Percentiles rank a stretch among this genome's conserved stretches.
These are phyloP conservation scores for Griposia aprilina DNA, from an alignment of 2,888 invertebrate species.

Conservation along the genomic window DNA sequence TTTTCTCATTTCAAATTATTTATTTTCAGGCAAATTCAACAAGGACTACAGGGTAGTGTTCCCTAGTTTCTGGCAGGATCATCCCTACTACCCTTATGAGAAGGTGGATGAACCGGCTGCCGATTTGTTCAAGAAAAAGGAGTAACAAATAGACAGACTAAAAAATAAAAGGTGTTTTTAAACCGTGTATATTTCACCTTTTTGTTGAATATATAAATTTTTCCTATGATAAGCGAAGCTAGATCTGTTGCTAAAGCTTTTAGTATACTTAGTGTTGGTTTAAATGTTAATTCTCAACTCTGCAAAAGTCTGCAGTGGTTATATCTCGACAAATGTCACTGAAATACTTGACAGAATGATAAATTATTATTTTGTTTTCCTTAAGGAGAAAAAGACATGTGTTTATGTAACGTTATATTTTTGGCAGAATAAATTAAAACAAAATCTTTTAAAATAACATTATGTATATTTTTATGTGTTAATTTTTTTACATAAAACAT, in stretches of 20 bases:
- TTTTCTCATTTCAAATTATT: not conserved
- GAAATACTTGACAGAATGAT: not conserved
- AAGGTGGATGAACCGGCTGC: conserved; percentile 71
- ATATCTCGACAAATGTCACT: not conserved
- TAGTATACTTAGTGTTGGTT: not conserved
- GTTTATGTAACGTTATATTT: not conserved
- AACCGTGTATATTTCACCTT: not conserved
- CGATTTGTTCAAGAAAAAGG: conserved; percentile 72
- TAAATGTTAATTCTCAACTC: not conserved
- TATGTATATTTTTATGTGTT: not conserved
- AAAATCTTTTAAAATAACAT: not conserved
- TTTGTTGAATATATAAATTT: not conserved
- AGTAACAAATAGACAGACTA: not conserved
- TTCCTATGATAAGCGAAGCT: not conserved
- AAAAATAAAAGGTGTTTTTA: too few relatives aligned
- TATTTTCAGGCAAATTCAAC: conserved; percentile 84
- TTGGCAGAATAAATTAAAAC: conserved; percentile 15
- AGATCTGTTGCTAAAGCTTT: not conserved
- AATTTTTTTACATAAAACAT: conserved; percentile 12
- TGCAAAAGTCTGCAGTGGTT: not conserved
- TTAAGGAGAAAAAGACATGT: not conserved
- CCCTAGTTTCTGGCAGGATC: conserved; percentile 85
- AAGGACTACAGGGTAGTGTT: conserved; percentile 80
- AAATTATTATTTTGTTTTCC: not conserved
- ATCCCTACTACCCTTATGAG: conserved; percentile 85